Evolutionary conservation across 2,797 vertebrate genomes (phyloP).

Genomic region (Pitangus sulphuratus): DNA sequence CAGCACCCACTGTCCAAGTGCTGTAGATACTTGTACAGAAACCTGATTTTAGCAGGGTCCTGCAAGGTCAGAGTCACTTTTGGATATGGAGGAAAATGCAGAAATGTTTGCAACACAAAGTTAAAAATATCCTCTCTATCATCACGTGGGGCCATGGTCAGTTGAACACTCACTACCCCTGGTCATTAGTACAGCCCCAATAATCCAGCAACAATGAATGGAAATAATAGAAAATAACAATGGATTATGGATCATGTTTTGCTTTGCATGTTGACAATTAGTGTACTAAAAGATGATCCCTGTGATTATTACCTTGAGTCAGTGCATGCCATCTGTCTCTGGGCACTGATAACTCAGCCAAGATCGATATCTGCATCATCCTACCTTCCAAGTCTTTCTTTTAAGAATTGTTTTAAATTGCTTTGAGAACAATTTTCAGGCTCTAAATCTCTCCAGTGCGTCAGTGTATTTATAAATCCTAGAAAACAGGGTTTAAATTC

Average conservation of each 20-base stretch:
- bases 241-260: neutral
- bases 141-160: fast-evolving
- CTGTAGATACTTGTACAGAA: neutral
- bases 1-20: neutral
- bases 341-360: neutral
- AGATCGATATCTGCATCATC: neutral
- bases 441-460: neutral
- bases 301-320: neutral
- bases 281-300: neutral
- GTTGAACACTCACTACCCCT: fast-evolving
- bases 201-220: neutral
- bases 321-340: neutral
- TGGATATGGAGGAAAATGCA: neutral
- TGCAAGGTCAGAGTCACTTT: neutral
- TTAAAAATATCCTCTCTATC: neutral
- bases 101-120: neutral
- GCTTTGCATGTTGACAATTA: neutral
- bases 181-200: neutral
- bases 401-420: neutral
- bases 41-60: neutral
- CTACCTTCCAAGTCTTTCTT: neutral
- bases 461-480: neutral
- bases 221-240: neutral
- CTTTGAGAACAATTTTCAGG: neutral
- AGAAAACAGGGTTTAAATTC: neutral